phyloP scores from a whole-genome alignment of 2,888 invertebrate species.

The Ochropleura leucogaster region DNA sequence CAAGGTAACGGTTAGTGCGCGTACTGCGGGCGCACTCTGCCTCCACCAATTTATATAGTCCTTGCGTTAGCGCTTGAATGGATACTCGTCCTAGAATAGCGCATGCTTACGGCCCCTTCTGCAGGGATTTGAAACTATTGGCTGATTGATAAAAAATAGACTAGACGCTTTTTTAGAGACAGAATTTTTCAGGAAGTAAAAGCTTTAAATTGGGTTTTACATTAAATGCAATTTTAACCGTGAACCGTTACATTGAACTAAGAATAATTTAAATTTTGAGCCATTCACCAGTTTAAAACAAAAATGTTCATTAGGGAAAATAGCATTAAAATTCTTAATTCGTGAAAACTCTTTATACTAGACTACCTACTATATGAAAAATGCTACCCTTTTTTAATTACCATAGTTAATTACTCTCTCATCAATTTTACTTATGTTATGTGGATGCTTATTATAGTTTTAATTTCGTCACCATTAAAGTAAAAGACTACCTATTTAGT shows the following conservation, averaged over 20 bases:
- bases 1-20: constrained; percentile 68
- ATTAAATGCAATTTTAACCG: constrained; percentile 22
- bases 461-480: background rate
- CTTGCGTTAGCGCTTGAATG: constrained; percentile 72
- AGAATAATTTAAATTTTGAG: background rate
- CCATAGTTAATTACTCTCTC: background rate
- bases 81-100: constrained; percentile 67
- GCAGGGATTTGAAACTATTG: constrained; percentile 34
- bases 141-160: constrained; percentile 15
- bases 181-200: constrained; percentile 41
- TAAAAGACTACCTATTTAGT: too few species aligned
- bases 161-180: background rate
- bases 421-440: background rate
- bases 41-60: constrained; percentile 81
- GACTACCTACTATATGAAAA: background rate
- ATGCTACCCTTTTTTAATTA: background rate
- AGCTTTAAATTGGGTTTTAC: constrained; percentile 22
- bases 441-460: background rate
- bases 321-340: background rate
- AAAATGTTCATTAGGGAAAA: background rate
- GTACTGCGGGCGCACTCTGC: constrained; percentile 75
- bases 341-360: background rate
- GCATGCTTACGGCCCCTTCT: constrained; percentile 55
- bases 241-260: constrained; percentile 17
- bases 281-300: constrained; percentile 13